phyloP scores from a whole-genome alignment of 1,140 invertebrate genomes.

The Orussus abietinus region DNA sequence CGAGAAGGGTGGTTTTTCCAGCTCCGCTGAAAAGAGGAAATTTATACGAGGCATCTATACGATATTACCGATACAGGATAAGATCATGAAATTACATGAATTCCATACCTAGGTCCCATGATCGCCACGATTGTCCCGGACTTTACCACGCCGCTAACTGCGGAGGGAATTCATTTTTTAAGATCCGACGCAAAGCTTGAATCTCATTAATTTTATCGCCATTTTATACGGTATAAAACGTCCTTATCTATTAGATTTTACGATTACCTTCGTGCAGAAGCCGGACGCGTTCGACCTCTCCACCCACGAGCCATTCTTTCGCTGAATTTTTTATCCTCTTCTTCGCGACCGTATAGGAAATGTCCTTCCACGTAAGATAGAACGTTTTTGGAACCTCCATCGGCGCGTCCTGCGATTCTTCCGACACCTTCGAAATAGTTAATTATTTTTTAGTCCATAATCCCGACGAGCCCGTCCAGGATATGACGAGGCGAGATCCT shows the following conservation, averaged over 20 bases:
- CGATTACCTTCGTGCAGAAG: slow-evolving; percentile 27
- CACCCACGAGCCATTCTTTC: slow-evolving; percentile 21
- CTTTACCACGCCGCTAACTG: slow-evolving; percentile 45
- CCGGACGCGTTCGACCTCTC: slow-evolving; percentile 18
- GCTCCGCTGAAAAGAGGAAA: slow-evolving; percentile 57
- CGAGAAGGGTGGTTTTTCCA: slow-evolving; percentile 69
- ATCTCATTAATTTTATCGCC: background rate
- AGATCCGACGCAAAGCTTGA: slow-evolving; percentile 4
- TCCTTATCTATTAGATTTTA: background rate
- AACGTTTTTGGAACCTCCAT: background rate
- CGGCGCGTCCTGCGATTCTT: too few species aligned
- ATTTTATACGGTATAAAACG: background rate
- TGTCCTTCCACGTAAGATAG: slow-evolving; percentile 26
- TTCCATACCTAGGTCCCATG: slow-evolving; percentile 50
- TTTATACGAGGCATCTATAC: slow-evolving; percentile 8
- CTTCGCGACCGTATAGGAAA: slow-evolving; percentile 22
- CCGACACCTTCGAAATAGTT: too few species aligned
- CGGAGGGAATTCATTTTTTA: slow-evolving; percentile 14
- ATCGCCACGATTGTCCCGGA: slow-evolving; percentile 47
- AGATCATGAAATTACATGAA: slow-evolving; percentile 12
- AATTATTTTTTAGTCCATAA: too few species aligned
- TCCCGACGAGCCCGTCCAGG: too few species aligned
- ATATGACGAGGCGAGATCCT: too few species aligned
- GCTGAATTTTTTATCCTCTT: slow-evolving; percentile 17
- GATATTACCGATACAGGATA: slow-evolving; percentile 11